Evolutionary conservation across 1,140 invertebrate species (phyloP).

Genomic region (Conopomorpha cramerella): DNA sequence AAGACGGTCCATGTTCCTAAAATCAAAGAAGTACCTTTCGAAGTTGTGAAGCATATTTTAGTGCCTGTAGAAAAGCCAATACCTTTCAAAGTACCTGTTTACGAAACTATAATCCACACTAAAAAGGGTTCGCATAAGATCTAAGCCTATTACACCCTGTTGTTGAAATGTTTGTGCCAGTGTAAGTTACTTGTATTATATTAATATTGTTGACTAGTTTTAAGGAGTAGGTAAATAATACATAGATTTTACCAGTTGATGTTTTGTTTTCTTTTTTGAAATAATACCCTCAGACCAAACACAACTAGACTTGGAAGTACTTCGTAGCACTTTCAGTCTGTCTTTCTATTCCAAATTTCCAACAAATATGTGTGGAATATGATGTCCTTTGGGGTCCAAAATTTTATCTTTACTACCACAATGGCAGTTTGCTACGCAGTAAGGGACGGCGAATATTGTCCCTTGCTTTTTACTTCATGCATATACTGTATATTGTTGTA

Average conservation of each 20-base stretch:
- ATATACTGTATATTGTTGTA: too few species aligned
- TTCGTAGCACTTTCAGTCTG: too few species aligned
- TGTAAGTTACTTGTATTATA: too few species aligned
- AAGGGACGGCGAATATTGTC: too few species aligned
- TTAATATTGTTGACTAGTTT: background rate
- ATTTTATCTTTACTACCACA: too few species aligned
- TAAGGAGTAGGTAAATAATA: conserved; percentile 1
- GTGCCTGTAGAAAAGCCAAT: conserved; percentile 75
- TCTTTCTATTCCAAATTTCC: too few species aligned
- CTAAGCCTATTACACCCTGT: conserved; percentile 12
- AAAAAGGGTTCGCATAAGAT: conserved; percentile 58
- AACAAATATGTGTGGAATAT: too few species aligned
- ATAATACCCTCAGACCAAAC: conserved; percentile 1
- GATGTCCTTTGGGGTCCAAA: too few species aligned
- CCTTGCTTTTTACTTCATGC: too few species aligned
- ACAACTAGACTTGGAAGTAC: background rate
- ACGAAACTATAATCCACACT: conserved; percentile 71
- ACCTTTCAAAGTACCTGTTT: conserved; percentile 74
- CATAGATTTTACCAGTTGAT: background rate
- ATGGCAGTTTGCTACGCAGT: too few species aligned
- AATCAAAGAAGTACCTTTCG: conserved; percentile 72
- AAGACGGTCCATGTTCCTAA: conserved; percentile 74
- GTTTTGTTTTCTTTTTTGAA: background rate
- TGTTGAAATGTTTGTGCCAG: conserved; percentile 7
- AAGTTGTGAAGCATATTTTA: conserved; percentile 72